These are phyloP conservation scores for Hippoglossus stenolepis DNA, from an alignment of 2,113 vertebrate species.

Conservation along the genomic window DNA sequence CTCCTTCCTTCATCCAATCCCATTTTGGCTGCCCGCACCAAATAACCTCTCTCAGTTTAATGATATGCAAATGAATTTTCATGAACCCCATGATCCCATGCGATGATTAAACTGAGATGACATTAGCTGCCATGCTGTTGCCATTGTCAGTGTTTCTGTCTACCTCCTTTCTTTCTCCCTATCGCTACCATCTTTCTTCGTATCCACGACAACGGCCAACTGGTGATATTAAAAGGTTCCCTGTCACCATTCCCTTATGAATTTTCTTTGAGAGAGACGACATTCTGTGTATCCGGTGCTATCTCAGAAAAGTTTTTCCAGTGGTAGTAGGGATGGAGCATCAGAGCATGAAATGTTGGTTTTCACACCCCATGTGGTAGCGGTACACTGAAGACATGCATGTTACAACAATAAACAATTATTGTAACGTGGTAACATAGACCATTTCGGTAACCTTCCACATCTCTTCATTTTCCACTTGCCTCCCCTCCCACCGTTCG, in stretches of 20 bases:
- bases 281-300: conserved; percentile 61
- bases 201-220: conserved; percentile 75
- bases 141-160: conserved; percentile 76
- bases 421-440: conserved; percentile 37
- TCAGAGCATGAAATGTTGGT: conserved; percentile 25
- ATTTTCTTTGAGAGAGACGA: conserved; percentile 65
- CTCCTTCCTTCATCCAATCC: conserved; percentile 73
- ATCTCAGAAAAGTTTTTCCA: conserved; percentile 59
- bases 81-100: conserved; percentile 82
- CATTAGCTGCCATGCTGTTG: conserved; percentile 78
- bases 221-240: conserved; percentile 73
- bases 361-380: conserved; percentile 21
- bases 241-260: conserved; percentile 67
- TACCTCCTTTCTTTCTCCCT: conserved; percentile 61
- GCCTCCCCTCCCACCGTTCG: conserved; percentile 63
- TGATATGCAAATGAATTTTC: conserved; percentile 85
- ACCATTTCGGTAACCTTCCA: conserved; percentile 55
- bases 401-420: conserved; percentile 47
- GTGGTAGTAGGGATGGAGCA: conserved; percentile 22
- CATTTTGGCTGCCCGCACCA: conserved; percentile 75
- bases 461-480: conserved; percentile 68
- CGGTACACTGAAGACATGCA: conserved; percentile 22
- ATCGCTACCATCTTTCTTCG: conserved; percentile 66
- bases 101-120: conserved; percentile 84
- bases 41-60: conserved; percentile 83